Evolutionary conservation across 1,140 invertebrate genomes (phyloP).

Genomic region (Apis laboriosa): DNA sequence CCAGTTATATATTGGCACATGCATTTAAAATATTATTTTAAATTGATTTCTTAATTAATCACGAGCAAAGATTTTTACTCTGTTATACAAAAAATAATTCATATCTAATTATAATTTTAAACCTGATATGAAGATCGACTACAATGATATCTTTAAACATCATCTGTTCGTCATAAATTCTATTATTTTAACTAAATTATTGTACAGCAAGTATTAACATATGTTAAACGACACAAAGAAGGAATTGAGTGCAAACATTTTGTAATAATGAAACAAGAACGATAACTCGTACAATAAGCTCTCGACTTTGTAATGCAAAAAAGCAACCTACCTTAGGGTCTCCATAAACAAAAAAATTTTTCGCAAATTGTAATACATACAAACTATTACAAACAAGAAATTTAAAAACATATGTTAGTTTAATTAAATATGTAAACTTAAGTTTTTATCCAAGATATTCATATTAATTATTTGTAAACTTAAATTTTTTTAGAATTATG

Average conservation of each 20-base stretch:
- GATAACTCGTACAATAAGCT: conserved; percentile 46
- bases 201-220: not conserved
- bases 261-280: conserved; percentile 45
- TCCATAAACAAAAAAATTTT: conserved; percentile 33
- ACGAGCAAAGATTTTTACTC: conserved; percentile 9
- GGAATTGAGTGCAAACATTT: conserved; percentile 29
- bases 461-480: conserved; percentile 14
- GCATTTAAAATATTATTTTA: conserved; percentile 39
- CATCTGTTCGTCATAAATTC: conserved; percentile 3
- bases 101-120: conserved; percentile 12
- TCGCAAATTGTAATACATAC: conserved; percentile 17
- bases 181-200: conserved; percentile 26
- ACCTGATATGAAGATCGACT: not conserved
- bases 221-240: conserved; percentile 15
- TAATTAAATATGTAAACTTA: conserved; percentile 42
- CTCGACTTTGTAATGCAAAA: conserved; percentile 48
- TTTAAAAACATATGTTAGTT: conserved; percentile 51
- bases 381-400: conserved; percentile 21
- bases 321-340: conserved; percentile 61
- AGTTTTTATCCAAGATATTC: conserved; percentile 11
- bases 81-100: conserved; percentile 28
- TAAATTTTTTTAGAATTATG: conserved; percentile 20
- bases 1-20: conserved; percentile 54
- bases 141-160: conserved; percentile 27
- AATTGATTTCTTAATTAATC: conserved; percentile 2